Conservation (phyloP, 1,140 invertebrate genomes). For the Centruroides vittatus region DNA sequence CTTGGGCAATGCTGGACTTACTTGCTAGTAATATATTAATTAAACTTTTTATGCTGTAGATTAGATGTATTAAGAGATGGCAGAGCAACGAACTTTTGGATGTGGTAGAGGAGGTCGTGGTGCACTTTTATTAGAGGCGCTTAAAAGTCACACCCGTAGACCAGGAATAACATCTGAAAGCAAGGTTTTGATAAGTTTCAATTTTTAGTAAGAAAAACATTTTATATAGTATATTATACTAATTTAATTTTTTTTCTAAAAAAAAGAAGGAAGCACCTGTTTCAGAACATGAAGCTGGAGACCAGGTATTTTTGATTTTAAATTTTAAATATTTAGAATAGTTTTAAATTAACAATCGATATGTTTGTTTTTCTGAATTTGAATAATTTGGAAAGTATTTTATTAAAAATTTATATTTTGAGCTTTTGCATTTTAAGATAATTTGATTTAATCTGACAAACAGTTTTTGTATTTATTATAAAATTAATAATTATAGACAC, state of each 20-base stretch:
- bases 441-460: too few relatives aligned
- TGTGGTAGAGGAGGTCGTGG: slow-evolving; percentile 12
- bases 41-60: too few relatives aligned
- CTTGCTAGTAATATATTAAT: too few relatives aligned
- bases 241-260: neutral
- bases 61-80: too few relatives aligned
- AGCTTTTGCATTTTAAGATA: too few relatives aligned
- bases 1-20: too few relatives aligned
- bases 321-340: neutral
- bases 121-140: neutral
- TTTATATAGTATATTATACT: neutral
- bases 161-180: neutral
- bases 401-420: too few relatives aligned
- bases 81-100: neutral
- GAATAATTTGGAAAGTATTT: too few relatives aligned
- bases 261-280: neutral
- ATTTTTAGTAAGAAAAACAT: neutral
- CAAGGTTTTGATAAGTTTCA: neutral
- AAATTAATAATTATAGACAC: too few relatives aligned
- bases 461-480: too few relatives aligned
- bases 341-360: too few relatives aligned
- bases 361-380: too few relatives aligned
- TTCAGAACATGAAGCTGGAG: neutral
- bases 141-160: neutral
- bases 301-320: neutral